A percentile compares a stretch with the other conserved stretches of the same genome.
Evolutionary conservation across 2,797 vertebrate species (phyloP).

Genomic region (Malurus leucopterus): DNA sequence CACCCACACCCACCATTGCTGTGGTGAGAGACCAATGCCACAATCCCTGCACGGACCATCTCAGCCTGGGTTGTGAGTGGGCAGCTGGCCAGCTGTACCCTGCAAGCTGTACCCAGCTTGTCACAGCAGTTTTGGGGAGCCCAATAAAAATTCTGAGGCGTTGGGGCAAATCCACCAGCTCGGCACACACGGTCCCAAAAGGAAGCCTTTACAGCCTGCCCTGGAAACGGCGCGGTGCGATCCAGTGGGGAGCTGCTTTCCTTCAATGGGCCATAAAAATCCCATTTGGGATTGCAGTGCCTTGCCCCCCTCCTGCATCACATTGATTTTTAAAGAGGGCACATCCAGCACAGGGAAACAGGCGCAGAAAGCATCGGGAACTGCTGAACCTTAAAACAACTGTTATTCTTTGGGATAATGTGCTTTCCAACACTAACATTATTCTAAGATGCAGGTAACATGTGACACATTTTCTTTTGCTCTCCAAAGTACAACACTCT

Average conservation of each 20-base stretch:
- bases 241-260: conserved; percentile 54
- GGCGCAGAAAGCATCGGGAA: not conserved
- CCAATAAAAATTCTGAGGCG: not conserved
- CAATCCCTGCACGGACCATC: accelerated
- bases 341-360: not conserved
- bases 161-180: accelerated
- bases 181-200: not conserved
- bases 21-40: not conserved
- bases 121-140: not conserved
- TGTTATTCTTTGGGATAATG: conserved; percentile 17
- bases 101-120: not conserved
- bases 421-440: conserved; percentile 61
- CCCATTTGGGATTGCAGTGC: conserved; percentile 47
- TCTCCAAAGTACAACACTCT: conserved; percentile 55
- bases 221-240: conserved; percentile 13
- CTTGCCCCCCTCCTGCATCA: conserved; percentile 17
- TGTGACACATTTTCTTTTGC: conserved; percentile 54
- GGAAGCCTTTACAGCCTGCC: conserved; percentile 45
- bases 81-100: not conserved
- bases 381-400: conserved; percentile 55
- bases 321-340: conserved; percentile 10
- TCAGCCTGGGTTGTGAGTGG: accelerated
- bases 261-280: conserved; percentile 61
- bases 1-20: not conserved
- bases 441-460: conserved; percentile 65